Evolutionary conservation across 1,140 invertebrate genomes (phyloP), one percentile per base, ranked within the genome.

Genomic region (Drosophila rufa): DNA sequence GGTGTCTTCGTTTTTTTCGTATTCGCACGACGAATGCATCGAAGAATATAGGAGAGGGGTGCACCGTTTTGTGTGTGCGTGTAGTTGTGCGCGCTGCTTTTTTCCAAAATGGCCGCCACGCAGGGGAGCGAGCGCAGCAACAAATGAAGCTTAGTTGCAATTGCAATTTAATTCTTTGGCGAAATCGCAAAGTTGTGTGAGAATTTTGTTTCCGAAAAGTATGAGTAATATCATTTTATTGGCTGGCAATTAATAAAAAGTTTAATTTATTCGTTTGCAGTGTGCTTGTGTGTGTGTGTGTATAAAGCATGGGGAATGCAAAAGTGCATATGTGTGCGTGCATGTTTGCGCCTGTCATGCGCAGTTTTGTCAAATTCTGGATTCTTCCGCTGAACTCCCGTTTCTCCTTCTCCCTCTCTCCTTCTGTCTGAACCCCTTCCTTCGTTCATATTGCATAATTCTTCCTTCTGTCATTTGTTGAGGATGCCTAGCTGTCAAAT

Each of bases 71-170:
- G 25, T 15, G 50, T 68, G 46, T 67, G 36, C 40, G 38, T 69
- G 62, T 78, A 59, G 48, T 77, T 50, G 60, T 75, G 80, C 66
- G 74, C 17, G 74, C 17, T 70, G 48, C 38, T 81, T 75, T 56
- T 79, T 83, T 86, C 70, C 80, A 87, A 87, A 80, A 87, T 87
- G 83, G 83, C 79, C 58, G 82, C 79, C 62, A 66, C 51, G 66
- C 55, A 76, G 64, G 51, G 51, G 64, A 80, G 53, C 30, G 12
- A 9, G 36, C 14, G 46, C 43, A 76, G 70, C 40, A 61, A 78
- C 43, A 58, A 78, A 83, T 46, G 38, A 38, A 75, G 66, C 60
- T 64, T 64, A 14, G 67, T 78, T 51, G 27, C 42, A 42, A 25
- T 3, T 46, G 57, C 27, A 30, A n/a, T 22, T 55, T 2, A 8